A percentile compares a stretch with the other conserved stretches of the same genome.
phyloP scores from a whole-genome alignment of 1,140 invertebrate species.

The Neodiprion lecontei region DNA sequence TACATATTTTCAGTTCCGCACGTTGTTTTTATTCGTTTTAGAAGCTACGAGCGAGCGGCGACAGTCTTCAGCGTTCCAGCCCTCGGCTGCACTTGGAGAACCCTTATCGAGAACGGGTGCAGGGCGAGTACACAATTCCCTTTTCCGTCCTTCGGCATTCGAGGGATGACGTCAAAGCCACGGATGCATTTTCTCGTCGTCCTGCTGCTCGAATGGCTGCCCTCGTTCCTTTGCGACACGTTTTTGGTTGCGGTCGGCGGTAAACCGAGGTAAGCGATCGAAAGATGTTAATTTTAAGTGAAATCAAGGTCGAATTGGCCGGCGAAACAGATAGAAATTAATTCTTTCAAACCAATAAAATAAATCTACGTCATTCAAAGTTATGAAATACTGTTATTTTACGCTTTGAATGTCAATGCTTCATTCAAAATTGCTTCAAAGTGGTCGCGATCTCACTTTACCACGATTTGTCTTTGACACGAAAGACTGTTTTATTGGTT shows the following conservation, averaged over 20 bases:
- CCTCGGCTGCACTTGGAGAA: conserved; percentile 45
- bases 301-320: no score
- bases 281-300: no score
- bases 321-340: no score
- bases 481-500: no score
- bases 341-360: no score
- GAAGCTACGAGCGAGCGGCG: conserved; percentile 22
- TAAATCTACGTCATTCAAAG: no score
- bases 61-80: conserved; percentile 37
- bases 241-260: conserved; percentile 32
- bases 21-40: conserved; percentile 23
- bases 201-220: conserved; percentile 46
- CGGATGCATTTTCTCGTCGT: conserved; percentile 42
- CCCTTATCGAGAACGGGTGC: conserved; percentile 39
- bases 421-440: no score
- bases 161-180: conserved; percentile 43
- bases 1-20: not conserved
- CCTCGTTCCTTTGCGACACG: conserved; percentile 42
- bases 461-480: no score
- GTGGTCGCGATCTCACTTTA: no score
- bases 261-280: conserved; percentile 41
- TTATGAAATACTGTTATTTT: no score
- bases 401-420: no score
- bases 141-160: conserved; percentile 47
- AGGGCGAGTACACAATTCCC: conserved; percentile 36